phyloP scores from a whole-genome alignment of 92 coral and sea anemone genomes.

The Siderastrea radians region DNA sequence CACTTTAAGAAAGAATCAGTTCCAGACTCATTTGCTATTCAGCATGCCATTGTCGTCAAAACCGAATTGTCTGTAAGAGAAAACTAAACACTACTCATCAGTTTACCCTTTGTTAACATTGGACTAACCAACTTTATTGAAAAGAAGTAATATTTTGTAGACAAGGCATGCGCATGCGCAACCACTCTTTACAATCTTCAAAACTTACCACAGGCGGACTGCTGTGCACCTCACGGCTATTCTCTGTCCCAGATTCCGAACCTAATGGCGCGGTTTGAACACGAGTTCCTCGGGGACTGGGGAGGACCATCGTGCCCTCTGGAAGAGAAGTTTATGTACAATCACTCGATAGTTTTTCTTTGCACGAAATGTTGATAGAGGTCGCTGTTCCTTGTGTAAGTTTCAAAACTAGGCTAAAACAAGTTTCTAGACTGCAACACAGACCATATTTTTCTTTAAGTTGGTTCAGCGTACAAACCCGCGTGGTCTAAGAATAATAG shows the following conservation, averaged over 20 bases:
- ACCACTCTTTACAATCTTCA: background rate
- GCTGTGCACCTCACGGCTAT: conserved; percentile 63
- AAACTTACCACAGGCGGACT: conserved; percentile 71
- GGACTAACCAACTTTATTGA: background rate
- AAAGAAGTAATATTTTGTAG: too few relatives aligned
- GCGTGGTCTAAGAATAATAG: too few relatives aligned
- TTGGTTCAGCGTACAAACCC: too few relatives aligned
- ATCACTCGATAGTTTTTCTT: background rate
- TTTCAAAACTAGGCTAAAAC: too few relatives aligned
- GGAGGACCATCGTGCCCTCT: background rate
- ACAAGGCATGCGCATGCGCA: background rate
- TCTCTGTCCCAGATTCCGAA: conserved; percentile 26
- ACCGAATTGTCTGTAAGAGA: too few relatives aligned
- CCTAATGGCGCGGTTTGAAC: conserved; percentile 68
- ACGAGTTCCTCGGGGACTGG: conserved; percentile 52
- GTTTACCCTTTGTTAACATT: background rate
- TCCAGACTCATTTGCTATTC: too few relatives aligned
- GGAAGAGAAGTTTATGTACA: background rate
- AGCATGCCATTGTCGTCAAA: too few relatives aligned
- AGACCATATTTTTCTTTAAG: too few relatives aligned
- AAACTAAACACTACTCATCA: too few relatives aligned
- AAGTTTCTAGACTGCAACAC: too few relatives aligned
- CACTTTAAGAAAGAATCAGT: too few relatives aligned
- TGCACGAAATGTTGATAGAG: background rate
- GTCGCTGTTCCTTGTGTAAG: too few relatives aligned